A percentile compares a stretch with the other conserved stretches of the same genome.
These are phyloP conservation scores for Cosmia trapezina DNA, from an alignment of 2,888 invertebrate species.

Conservation along the genomic window DNA sequence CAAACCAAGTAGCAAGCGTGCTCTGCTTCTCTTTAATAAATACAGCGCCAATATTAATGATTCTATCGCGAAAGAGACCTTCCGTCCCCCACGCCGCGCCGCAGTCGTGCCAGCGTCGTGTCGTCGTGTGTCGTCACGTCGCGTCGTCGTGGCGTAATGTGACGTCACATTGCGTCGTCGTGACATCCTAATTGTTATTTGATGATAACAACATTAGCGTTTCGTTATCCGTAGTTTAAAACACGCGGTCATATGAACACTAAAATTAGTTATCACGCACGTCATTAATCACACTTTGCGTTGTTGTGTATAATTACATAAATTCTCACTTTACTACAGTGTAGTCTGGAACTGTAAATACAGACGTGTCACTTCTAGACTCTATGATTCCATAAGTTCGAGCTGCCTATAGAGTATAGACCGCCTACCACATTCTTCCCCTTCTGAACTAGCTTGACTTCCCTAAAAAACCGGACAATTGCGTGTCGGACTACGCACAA, in stretches of 20 bases:
- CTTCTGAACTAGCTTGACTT: background rate
- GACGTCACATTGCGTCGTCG: too few relatives aligned
- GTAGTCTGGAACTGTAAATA: background rate
- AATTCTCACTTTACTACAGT: background rate
- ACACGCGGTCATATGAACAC: constrained; percentile 23
- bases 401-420: background rate
- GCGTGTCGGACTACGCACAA: too few relatives aligned
- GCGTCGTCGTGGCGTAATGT: background rate
- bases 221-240: constrained; percentile 37
- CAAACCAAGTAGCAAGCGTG: too few relatives aligned
- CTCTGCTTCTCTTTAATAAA: too few relatives aligned
- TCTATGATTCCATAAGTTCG: background rate
- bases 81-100: background rate
- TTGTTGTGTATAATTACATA: background rate
- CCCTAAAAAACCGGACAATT: too few relatives aligned
- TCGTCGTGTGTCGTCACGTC: constrained; percentile 6
- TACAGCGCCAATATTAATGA: background rate
- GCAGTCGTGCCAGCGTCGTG: background rate
- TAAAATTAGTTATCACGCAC: constrained; percentile 37
- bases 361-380: background rate
- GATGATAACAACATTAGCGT: constrained; percentile 47
- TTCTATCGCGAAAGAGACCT: background rate
- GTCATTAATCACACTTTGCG: constrained; percentile 22
- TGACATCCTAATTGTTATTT: constrained; percentile 46
- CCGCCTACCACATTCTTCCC: too few relatives aligned